phyloP scores from a whole-genome alignment of 1,140 invertebrate species.

The Tenebrio molitor region DNA sequence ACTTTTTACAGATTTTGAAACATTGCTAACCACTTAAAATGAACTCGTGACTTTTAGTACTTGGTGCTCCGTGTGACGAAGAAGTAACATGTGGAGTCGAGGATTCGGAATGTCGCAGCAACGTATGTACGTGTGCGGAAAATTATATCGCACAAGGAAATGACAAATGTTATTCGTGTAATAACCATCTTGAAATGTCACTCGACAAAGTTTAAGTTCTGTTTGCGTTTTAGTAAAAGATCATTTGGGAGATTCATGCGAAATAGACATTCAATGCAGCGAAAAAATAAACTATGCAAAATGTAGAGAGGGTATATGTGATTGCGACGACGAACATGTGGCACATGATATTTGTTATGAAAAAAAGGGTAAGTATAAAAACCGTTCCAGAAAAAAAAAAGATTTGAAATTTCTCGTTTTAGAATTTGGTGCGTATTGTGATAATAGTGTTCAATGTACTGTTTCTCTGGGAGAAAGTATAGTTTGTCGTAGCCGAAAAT shows the following conservation, averaged over 20 bases:
- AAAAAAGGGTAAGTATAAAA: constrained; percentile 10
- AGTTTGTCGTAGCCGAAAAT: constrained; percentile 13
- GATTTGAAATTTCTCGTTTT: constrained; percentile 15
- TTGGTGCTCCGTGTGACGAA: constrained; percentile 9
- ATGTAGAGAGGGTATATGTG: not conserved
- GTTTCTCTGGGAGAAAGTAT: constrained; percentile 22
- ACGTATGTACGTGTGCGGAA: not conserved
- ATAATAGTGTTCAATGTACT: constrained; percentile 2
- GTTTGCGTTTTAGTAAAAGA: not conserved
- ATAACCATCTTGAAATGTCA: not conserved
- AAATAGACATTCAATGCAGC: constrained; percentile 1
- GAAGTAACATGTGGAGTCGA: not conserved
- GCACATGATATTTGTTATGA: constrained; percentile 3
- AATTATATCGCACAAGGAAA: not conserved
- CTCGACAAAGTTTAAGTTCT: not conserved
- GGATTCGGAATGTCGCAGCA: not conserved
- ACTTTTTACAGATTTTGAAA: not conserved
- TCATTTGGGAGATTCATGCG: constrained; percentile 5
- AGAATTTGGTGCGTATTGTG: constrained; percentile 14
- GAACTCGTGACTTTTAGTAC: not conserved
- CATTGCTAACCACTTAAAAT: no score
- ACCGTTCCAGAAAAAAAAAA: not conserved
- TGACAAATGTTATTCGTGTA: not conserved
- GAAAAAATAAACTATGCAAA: not conserved
- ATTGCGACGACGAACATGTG: not conserved